Base-by-base conservation (phyloP, 2,888 invertebrate species). In the Adineta ricciae region DNA sequence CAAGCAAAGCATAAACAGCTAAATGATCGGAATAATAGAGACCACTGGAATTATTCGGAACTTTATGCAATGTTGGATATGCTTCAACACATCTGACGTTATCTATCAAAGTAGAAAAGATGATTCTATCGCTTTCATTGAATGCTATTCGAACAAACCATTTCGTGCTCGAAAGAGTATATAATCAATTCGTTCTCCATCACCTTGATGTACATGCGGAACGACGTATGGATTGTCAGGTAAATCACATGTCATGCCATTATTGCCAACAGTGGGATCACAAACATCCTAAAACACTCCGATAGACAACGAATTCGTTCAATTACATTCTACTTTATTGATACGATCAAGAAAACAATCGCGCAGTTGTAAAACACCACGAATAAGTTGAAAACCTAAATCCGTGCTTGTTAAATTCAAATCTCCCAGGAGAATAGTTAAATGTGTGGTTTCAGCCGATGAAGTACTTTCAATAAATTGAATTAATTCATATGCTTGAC, bases 401-500 rank as follows among this genome's bases (percentile, higher is more conserved):
- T 97, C 96, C 46, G 93, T 93, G 0, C 97, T 95, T 88, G 94
- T 94, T 24, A 96, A 93, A 90, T 99, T 99, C 84, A 99, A 93
- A 91, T 99, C 99, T 2, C 99, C 99, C 38, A 95, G 96, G 86
- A 97, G 91, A 88, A 99, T 93, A 84, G 94, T 93, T 46, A 96
- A 91, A 90, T 97, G 96, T 85, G 91, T 90, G 24, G 88, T 87
- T 3, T 92, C 92, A 83, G 94, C 93, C 0, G 97, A 97, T 88
- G 95, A 92, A 88, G 94, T 93, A 41, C 41, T 41, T 41, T 78
- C 78, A 86, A 99, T 94, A 90, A 98, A 96, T 92, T 97, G 96
- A 86, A 96, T 95, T 86, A 96, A 94, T 88, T 98, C 96, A 89
- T 95, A 95, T 0, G 97, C 95, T 92, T 99, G 98, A 84, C 95